Evolutionary conservation across 2,797 vertebrate species (phyloP).

Genomic region (Esox lucius): DNA sequence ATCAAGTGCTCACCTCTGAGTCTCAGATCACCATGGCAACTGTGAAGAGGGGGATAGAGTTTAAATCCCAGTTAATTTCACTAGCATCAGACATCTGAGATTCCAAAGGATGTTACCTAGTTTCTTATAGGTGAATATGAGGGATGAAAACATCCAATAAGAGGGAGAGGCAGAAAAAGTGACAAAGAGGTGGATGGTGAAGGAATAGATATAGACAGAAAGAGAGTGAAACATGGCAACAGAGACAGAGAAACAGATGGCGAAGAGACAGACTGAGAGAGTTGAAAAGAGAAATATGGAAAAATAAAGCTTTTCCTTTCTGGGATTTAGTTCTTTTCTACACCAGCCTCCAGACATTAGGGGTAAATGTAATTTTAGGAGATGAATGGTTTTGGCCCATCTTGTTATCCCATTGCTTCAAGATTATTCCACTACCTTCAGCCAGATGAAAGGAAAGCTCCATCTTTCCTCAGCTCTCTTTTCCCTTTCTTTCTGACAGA

Average conservation of each 20-base stretch:
- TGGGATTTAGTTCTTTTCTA: not conserved
- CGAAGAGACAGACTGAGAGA: not conserved
- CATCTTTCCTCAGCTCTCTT: not conserved
- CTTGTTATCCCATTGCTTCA: constrained; percentile 3
- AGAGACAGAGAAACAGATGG: not conserved
- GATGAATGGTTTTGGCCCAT: not conserved
- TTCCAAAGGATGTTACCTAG: not conserved
- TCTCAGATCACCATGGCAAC: constrained; percentile 11
- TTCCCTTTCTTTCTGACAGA: not conserved
- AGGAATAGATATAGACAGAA: not conserved
- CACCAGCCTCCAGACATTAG: constrained; percentile 3
- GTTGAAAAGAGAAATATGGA: not conserved
- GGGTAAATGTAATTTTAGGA: constrained; percentile 16
- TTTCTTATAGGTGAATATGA: not conserved
- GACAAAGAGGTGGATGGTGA: not conserved
- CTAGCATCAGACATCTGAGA: not conserved
- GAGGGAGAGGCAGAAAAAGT: not conserved
- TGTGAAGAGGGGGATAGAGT: not conserved
- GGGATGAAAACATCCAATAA: too few relatives aligned
- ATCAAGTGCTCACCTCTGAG: not conserved
- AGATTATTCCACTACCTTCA: not conserved
- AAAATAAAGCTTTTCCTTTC: not conserved
- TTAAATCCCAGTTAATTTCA: too few relatives aligned
- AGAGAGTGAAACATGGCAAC: not conserved
- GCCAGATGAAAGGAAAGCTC: not conserved